phyloP scores from a whole-genome alignment of 1,140 invertebrate species.

The Vanessa tameamea region DNA sequence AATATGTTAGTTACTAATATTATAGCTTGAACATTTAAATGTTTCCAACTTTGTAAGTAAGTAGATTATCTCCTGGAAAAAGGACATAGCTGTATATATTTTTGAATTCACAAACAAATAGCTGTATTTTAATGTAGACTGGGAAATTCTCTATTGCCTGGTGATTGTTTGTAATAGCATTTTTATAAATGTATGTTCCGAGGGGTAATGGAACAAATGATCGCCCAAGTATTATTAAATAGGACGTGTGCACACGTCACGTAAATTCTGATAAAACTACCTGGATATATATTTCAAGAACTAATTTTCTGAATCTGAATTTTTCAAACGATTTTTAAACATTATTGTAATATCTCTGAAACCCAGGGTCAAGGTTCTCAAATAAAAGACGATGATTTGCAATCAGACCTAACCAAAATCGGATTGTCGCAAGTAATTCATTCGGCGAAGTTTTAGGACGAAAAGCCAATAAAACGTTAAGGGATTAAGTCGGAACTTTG shows the following conservation, averaged over 20 bases:
- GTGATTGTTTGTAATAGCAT: background rate
- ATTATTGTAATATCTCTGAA: background rate
- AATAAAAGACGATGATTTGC: constrained; percentile 33
- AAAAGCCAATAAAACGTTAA: constrained; percentile 43
- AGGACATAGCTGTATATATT: too few relatives aligned
- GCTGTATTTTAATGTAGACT: too few relatives aligned
- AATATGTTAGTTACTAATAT: too few relatives aligned
- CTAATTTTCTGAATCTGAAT: too few relatives aligned
- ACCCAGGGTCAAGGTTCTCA: constrained; percentile 14
- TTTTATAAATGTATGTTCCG: background rate
- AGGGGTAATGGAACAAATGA: background rate
- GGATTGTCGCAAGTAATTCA: constrained; percentile 39
- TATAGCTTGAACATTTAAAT: too few relatives aligned
- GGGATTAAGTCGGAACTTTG: constrained; percentile 33
- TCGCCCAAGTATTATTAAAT: constrained; percentile 17
- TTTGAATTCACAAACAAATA: too few relatives aligned
- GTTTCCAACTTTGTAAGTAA: too few relatives aligned
- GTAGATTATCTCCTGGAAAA: too few relatives aligned
- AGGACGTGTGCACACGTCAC: constrained; percentile 22
- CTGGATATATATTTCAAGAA: background rate
- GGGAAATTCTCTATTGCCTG: too few relatives aligned
- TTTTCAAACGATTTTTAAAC: too few relatives aligned
- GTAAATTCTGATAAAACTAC: constrained; percentile 23
- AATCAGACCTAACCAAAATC: constrained; percentile 38
- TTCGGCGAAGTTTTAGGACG: constrained; percentile 34